These are phyloP conservation scores for Puntigrus tetrazona DNA, from an alignment of 2,113 vertebrate species.

Conservation along the genomic window DNA sequence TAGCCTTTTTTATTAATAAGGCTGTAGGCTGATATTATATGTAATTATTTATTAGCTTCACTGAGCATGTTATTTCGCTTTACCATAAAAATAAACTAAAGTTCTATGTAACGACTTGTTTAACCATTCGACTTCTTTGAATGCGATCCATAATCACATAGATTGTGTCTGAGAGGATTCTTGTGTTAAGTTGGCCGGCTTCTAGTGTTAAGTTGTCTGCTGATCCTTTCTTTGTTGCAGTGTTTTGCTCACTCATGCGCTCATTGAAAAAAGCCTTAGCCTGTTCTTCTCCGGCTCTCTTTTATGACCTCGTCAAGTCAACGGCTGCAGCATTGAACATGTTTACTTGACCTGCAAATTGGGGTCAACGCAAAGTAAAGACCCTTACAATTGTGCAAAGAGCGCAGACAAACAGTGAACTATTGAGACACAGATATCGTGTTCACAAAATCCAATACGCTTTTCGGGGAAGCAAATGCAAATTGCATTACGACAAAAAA, in stretches of 20 bases:
- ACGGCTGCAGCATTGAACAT: conserved; percentile 69
- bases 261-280: conserved; percentile 43
- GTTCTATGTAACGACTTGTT: not conserved
- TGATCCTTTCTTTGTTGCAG: conserved; percentile 41
- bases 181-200: conserved; percentile 32
- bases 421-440: not conserved
- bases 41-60: not conserved
- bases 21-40: not conserved
- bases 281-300: conserved; percentile 45
- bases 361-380: conserved; percentile 74
- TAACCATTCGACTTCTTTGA: conserved; percentile 28
- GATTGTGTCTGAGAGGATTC: conserved; percentile 8
- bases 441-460: not conserved
- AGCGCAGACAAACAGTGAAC: conserved; percentile 12
- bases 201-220: conserved; percentile 35
- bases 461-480: not conserved
- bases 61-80: not conserved
- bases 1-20: not conserved
- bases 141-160: conserved; percentile 24
- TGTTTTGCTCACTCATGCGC: conserved; percentile 44
- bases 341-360: conserved; percentile 75
- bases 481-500: not conserved
- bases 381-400: conserved; percentile 50
- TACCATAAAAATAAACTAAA: not conserved
- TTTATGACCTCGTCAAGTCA: conserved; percentile 60